Evolutionary conservation across 2,888 invertebrate species (phyloP).

Genomic region (Scaptomyza flava): DNA sequence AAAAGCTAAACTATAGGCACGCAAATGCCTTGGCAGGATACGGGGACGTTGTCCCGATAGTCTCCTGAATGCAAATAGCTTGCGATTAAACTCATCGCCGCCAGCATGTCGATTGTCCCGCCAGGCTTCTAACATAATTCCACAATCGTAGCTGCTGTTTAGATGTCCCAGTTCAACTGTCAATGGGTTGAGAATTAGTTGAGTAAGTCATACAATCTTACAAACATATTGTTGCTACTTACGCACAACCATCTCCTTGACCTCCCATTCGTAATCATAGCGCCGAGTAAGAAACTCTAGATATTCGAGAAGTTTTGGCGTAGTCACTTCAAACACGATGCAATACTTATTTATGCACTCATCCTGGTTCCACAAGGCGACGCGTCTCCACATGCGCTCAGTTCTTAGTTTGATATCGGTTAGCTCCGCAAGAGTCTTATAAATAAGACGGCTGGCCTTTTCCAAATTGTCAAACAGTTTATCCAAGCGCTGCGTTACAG

Average conservation of each 20-base stretch:
- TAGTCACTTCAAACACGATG: slow-evolving; percentile 8
- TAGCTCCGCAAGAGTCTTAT: slow-evolving; percentile 5
- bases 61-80: background rate
- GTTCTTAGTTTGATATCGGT: slow-evolving; percentile 11
- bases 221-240: slow-evolving; percentile 23
- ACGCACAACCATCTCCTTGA: slow-evolving; percentile 64
- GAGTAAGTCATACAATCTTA: too few species aligned
- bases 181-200: background rate
- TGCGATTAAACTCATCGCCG: slow-evolving; percentile 32
- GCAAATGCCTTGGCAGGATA: too few species aligned
- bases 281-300: slow-evolving; percentile 43
- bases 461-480: background rate
- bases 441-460: background rate
- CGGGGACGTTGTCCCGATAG: background rate
- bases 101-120: slow-evolving; percentile 33
- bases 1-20: too few species aligned
- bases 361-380: slow-evolving; percentile 44
- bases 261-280: slow-evolving; percentile 58
- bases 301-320: slow-evolving; percentile 12
- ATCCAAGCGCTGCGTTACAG: background rate
- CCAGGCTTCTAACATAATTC: slow-evolving; percentile 26
- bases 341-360: background rate
- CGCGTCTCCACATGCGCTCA: slow-evolving; percentile 30
- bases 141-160: background rate
- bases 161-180: slow-evolving; percentile 21